These are phyloP conservation scores for Eretmocerus hayati DNA, from an alignment of 2,888 invertebrate genomes.

Conservation along the genomic window DNA sequence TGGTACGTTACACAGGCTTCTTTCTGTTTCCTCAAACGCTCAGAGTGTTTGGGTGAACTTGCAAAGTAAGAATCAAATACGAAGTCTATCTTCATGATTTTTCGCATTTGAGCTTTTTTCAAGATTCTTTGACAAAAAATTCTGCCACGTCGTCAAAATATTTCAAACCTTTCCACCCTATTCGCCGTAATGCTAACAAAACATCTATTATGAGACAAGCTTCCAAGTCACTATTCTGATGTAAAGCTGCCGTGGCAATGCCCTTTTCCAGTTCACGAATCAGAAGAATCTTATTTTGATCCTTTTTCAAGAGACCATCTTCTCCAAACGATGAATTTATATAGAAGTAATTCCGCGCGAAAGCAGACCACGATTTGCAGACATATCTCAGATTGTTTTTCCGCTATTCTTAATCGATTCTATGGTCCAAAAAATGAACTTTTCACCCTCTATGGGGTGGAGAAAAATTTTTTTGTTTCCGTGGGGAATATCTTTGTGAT, in stretches of 20 bases:
- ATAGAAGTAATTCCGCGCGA: too few species aligned
- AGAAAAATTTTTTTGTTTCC: too few species aligned
- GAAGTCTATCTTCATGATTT: neutral
- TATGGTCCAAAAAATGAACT: too few species aligned
- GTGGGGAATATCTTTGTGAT: too few species aligned
- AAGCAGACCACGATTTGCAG: too few species aligned
- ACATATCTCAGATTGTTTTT: too few species aligned
- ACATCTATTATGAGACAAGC: constrained; percentile 1
- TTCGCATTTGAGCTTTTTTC: neutral
- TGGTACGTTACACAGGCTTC: neutral
- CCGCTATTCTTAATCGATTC: too few species aligned
- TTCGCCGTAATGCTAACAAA: neutral
- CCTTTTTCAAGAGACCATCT: constrained; percentile 4
- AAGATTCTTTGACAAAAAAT: neutral
- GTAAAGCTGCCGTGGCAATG: neutral
- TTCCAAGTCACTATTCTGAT: neutral
- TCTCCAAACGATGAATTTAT: constrained; percentile 5
- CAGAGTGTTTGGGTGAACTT: neutral
- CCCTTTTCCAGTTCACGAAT: neutral
- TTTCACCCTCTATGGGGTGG: too few species aligned
- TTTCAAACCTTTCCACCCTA: neutral
- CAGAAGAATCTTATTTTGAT: neutral
- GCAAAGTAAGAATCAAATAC: neutral
- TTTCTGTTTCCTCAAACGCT: neutral
- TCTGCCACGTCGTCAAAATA: neutral